Base-by-base conservation (phyloP, 1,140 invertebrate species). In the Aphis gossypii region DNA sequence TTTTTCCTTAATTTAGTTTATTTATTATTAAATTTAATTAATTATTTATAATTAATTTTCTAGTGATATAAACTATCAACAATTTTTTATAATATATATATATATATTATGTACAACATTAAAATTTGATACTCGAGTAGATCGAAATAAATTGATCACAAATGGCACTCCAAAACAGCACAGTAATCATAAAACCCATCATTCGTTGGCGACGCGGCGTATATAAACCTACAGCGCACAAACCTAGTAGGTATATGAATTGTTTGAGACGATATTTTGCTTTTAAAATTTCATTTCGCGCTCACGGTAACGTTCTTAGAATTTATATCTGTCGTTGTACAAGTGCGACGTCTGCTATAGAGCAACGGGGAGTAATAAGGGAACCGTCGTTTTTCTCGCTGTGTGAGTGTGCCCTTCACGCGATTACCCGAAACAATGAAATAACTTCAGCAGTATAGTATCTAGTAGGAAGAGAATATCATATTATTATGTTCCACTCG, bases 241-340 rank as follows among this genome's bases (percentile, higher is more conserved):
- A 76, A 76, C 25, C 25, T n/a, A 8, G 30, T 20, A 68, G 51
- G 25, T 30, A 60, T 23, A 7, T 60, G 5, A 14, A 8, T 86
- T 30, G 44, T 87, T n/a, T 5, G 25, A 87, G 30, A 87, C 84
- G 11, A 46, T 87, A 87, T 87, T 87, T 87, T 7, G 44, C 18
- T 14, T 87, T 48, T 46, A 44, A 46, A 87, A 87, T 87, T 87
- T 87, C 44, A 46, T 87, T 87, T 87, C 84, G 84, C 25, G 84
- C 44, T 46, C 46, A 46, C 30, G 23, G 84, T 86, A 44, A 86
- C 41, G n/a, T 46, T 86, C 14, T 44, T 23, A 86, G n/a, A 86
- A 86, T 86, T 86, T 86, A 86, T 86, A 86, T 46, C 25, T n/a
- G n/a, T 46, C n/a, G 41, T 20, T 30, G 21, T 44, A 86, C 84